phyloP scores from a whole-genome alignment of 1,140 invertebrate species.

The Hylyphantes graminicola region DNA sequence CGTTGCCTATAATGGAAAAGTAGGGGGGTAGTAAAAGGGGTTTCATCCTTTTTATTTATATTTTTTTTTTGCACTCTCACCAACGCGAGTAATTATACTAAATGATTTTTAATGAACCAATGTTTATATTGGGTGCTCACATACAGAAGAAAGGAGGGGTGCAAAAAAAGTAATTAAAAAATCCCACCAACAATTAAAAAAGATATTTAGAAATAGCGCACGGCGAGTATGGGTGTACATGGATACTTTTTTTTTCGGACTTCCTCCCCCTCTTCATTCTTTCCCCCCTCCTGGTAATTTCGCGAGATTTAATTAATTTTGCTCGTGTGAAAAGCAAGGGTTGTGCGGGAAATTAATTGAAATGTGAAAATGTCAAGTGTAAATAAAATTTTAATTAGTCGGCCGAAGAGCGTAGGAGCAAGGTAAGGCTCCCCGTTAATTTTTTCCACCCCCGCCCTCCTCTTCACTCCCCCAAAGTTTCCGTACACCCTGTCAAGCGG shows the following conservation, averaged over 20 bases:
- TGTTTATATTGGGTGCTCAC: slow-evolving; percentile 48
- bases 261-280: neutral
- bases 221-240: neutral
- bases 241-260: neutral
- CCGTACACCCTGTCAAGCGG: slow-evolving; percentile 39
- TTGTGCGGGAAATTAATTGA: slow-evolving; percentile 58
- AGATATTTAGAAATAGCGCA: neutral
- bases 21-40: neutral
- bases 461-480: neutral
- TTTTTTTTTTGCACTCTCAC: slow-evolving; percentile 40
- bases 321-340: slow-evolving; percentile 48
- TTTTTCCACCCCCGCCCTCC: slow-evolving; percentile 36
- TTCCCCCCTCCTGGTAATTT: slow-evolving; percentile 50
- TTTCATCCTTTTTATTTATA: slow-evolving; percentile 25
- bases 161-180: slow-evolving; percentile 25
- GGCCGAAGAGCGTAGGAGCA: slow-evolving; percentile 26
- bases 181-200: slow-evolving; percentile 1
- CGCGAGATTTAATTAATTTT: slow-evolving; percentile 61
- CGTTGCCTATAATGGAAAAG: neutral
- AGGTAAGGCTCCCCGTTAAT: slow-evolving; percentile 54
- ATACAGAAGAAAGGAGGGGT: slow-evolving; percentile 2
- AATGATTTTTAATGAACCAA: slow-evolving; percentile 60
- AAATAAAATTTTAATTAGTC: slow-evolving; percentile 61
- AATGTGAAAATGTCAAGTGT: slow-evolving; percentile 61
- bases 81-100: slow-evolving; percentile 53